These are phyloP conservation scores for Leistus spinibarbis DNA, from an alignment of 2,888 invertebrate genomes.

Conservation along the genomic window DNA sequence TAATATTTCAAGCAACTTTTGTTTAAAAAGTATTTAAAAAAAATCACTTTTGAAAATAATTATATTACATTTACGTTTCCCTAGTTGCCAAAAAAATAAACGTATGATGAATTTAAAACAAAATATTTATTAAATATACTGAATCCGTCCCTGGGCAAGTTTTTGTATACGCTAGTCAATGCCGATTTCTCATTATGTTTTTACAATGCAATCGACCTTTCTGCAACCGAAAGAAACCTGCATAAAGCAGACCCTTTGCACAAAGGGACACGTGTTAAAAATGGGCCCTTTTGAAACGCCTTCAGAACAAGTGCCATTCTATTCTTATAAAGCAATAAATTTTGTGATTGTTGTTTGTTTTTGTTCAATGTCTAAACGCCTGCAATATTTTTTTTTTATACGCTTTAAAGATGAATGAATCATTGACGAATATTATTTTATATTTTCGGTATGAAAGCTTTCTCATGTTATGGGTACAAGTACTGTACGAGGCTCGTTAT, in stretches of 20 bases:
- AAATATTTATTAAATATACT: background rate
- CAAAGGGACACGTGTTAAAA: conserved; percentile 8
- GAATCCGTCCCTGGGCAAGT: background rate
- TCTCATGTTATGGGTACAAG: background rate
- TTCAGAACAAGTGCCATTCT: background rate
- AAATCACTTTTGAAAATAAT: too few relatives aligned
- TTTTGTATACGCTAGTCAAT: background rate
- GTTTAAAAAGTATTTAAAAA: too few relatives aligned
- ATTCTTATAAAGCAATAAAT: background rate
- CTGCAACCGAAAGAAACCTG: background rate
- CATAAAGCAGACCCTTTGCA: background rate
- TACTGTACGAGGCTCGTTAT: too few relatives aligned
- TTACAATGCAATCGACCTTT: background rate
- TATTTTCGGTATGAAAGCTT: too few relatives aligned
- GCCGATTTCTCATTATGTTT: too few relatives aligned
- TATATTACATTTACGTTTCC: background rate
- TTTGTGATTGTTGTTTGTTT: background rate
- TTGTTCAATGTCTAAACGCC: too few relatives aligned
- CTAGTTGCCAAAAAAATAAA: too few relatives aligned
- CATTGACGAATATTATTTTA: background rate
- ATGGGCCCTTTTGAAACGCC: background rate
- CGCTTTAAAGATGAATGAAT: background rate
- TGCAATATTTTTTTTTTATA: too few relatives aligned
- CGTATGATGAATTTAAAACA: too few relatives aligned
- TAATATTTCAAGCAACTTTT: too few relatives aligned